Base-by-base conservation (phyloP, 2,888 invertebrate genomes). In the Suillia variegata region DNA sequence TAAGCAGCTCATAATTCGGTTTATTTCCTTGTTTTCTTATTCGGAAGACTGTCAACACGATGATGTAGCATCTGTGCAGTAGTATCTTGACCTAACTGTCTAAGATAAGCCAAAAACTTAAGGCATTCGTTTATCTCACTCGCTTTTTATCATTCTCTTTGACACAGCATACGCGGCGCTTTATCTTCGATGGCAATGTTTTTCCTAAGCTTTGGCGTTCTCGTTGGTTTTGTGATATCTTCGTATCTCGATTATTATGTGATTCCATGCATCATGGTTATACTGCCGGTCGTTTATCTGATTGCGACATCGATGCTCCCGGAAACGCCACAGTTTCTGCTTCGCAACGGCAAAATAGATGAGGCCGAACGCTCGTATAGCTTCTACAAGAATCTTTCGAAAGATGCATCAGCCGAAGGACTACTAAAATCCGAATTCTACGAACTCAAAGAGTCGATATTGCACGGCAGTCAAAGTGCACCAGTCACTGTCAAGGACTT, bases 271-370 rank as follows among this genome's bases (percentile, higher is more conserved):
- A 57, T 74, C 10, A 64, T 69, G 13, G 50, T 80, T 12, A 52
- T 62, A 0, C 20, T 77, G 17, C 75, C 80, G 3, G 47, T 75
- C 2, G n/a, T 73, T 1, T 79, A 72, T 58, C 51, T 73, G 1
- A 4, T 76, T 17, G 54, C 72, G 8, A 63, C 72, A 26, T 63
- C 64, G 12, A 67, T 65, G 51, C 68, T 76, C 26, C 67, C 69
- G 1, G 79, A 79, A 58, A 80, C 79, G 0, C 78, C 79, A 1
- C 74, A 74, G 20, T 63, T 70, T 50, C 47, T 79, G 51, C 34
- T 80, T 12, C 65, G 68, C 47, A 62, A 62, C 3, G 73, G 74
- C 2, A 63, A 62, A 1, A 63, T 67, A 4, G 63, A 62, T 2
- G 58, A 67, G 22, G 80, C 80, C 1, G 71, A 76, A 63, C 62